Conservation (phyloP, 2,888 invertebrate species). For the Mythimna loreyi region DNA sequence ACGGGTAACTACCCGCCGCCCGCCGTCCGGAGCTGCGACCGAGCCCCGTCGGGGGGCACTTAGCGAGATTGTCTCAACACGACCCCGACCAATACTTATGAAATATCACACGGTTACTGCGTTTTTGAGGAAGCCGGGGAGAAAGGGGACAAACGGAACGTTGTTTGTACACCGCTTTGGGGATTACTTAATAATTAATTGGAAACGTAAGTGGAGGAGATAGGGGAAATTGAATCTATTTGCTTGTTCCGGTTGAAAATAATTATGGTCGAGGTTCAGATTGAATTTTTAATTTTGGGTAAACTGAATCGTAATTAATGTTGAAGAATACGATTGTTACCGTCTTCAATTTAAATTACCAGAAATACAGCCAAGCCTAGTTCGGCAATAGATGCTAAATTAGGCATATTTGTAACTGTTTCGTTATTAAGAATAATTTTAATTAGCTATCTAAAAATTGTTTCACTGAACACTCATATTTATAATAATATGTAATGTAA, state of each 20-base stretch:
- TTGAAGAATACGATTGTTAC: not conserved
- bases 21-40: not conserved
- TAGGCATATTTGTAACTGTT: no score
- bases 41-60: conserved; percentile 42
- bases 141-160: conserved; percentile 39
- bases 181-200: conserved; percentile 63
- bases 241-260: conserved; percentile 30
- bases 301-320: not conserved
- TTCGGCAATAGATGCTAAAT: no score
- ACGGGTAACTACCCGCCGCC: conserved; percentile 20
- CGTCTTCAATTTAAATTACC: no score
- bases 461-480: no score
- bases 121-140: conserved; percentile 40
- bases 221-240: conserved; percentile 42
- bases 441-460: no score
- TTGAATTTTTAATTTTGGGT: conserved; percentile 11
- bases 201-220: conserved; percentile 48
- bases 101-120: conserved; percentile 52
- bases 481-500: no score
- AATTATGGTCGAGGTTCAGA: not conserved
- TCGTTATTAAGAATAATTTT: no score
- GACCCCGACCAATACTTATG: conserved; percentile 47
- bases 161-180: conserved; percentile 51
- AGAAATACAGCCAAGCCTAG: no score
- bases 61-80: conserved; percentile 51